phyloP scores from a whole-genome alignment of 1,140 invertebrate species.

The Geopemphigus sp. region DNA sequence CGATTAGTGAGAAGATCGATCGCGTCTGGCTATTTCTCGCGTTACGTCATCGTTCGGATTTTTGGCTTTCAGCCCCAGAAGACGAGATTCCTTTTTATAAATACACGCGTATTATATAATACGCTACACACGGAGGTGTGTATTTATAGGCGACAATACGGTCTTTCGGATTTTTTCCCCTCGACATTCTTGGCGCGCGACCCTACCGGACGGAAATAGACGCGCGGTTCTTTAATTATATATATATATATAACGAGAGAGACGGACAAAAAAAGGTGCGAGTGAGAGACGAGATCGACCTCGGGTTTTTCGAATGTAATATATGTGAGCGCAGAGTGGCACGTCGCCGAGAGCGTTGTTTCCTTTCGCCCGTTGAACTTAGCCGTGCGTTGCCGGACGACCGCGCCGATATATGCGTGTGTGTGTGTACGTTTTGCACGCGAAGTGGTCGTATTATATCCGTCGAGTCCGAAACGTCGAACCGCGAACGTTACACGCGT shows the following conservation, averaged over 20 bases:
- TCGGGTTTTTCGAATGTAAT: too few species aligned
- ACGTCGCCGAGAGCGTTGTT: too few species aligned
- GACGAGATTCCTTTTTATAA: conserved; percentile 9
- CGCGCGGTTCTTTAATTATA: conserved; percentile 9
- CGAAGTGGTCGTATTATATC: too few species aligned
- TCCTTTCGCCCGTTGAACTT: too few species aligned
- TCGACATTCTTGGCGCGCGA: conserved; percentile 27
- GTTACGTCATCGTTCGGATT: conserved; percentile 32
- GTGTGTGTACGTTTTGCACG: too few species aligned
- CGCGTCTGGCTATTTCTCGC: too few species aligned
- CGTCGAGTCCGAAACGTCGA: too few species aligned
- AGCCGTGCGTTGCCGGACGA: too few species aligned
- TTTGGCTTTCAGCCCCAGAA: conserved; percentile 28
- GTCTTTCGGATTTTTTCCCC: background rate
- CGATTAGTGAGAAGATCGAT: background rate
- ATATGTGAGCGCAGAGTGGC: too few species aligned
- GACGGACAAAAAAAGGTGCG: background rate
- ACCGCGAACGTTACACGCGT: too few species aligned
- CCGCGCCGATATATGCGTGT: too few species aligned
- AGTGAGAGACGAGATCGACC: background rate
- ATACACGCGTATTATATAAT: background rate
- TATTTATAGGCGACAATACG: background rate
- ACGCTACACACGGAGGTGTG: background rate
- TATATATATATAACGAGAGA: too few species aligned
- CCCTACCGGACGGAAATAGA: conserved; percentile 17